Conservation (phyloP, 1,140 invertebrate species). For the Drosophila teissieri region DNA sequence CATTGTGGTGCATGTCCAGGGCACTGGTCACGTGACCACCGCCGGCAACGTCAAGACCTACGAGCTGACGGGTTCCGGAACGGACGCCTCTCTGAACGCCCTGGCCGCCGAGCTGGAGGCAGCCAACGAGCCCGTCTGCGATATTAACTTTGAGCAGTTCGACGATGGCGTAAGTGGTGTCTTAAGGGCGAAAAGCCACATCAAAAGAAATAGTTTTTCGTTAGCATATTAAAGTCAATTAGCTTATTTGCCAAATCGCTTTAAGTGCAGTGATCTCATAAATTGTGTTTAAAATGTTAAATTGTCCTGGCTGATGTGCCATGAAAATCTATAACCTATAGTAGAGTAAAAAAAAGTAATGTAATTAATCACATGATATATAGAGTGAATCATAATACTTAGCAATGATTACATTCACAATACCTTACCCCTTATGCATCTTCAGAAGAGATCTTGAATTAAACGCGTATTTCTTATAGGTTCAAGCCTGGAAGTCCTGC, state of each 20-base stretch:
- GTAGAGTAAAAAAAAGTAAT: no score
- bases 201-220: no score
- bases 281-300: no score
- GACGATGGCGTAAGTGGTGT: constrained; percentile 87
- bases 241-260: no score
- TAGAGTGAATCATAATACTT: background rate
- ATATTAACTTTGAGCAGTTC: constrained; percentile 88
- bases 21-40: constrained; percentile 86
- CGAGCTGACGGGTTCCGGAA: constrained; percentile 57
- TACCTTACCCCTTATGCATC: no score
- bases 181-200: background rate
- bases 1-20: constrained; percentile 90
- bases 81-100: constrained; percentile 55
- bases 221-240: no score
- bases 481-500: constrained; percentile 84
- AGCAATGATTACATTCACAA: no score
- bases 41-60: constrained; percentile 80
- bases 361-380: background rate
- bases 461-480: constrained; percentile 26
- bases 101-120: constrained; percentile 65
- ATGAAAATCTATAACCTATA: no score
- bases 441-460: constrained; percentile 39
- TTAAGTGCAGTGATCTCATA: no score
- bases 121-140: constrained; percentile 83
- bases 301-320: no score